Evolutionary conservation across 2,797 vertebrate species (phyloP).

Genomic region (Rhabdophis nuchalis): DNA sequence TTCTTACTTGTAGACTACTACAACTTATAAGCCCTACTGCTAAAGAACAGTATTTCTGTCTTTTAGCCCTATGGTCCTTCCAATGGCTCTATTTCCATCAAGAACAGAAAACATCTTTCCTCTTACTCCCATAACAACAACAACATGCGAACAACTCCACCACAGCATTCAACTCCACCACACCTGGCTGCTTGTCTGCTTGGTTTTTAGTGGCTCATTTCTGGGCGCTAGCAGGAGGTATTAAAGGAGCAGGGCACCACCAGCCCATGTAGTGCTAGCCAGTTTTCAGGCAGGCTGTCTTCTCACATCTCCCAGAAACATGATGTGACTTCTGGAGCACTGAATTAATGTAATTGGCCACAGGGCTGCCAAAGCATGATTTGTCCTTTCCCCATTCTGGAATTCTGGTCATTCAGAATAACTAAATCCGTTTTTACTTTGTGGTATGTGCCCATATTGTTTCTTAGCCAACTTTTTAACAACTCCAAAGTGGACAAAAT

Average conservation of each 20-base stretch:
- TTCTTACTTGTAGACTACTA: too few species aligned
- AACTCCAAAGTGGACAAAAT: neutral
- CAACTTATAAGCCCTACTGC: too few species aligned
- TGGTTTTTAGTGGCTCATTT: neutral
- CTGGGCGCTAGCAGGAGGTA: neutral
- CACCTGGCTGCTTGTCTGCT: neutral
- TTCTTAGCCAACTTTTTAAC: neutral
- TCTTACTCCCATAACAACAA: neutral
- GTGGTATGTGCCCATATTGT: neutral
- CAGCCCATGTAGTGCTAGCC: too few species aligned
- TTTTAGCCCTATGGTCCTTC: too few species aligned
- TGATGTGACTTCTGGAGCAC: neutral
- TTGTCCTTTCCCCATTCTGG: neutral
- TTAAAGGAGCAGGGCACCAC: too few species aligned
- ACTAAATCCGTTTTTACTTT: neutral
- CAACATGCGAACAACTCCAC: neutral
- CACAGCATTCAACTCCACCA: neutral
- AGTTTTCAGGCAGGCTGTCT: too few species aligned
- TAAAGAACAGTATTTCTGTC: too few species aligned
- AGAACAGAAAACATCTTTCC: too few species aligned
- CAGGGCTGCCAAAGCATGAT: neutral
- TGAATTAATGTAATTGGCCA: neutral
- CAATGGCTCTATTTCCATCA: too few species aligned
- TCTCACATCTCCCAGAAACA: neutral
- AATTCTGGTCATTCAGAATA: neutral